Conservation (phyloP, 2,113 vertebrate genomes). For the Leucoraja erinaceus region DNA sequence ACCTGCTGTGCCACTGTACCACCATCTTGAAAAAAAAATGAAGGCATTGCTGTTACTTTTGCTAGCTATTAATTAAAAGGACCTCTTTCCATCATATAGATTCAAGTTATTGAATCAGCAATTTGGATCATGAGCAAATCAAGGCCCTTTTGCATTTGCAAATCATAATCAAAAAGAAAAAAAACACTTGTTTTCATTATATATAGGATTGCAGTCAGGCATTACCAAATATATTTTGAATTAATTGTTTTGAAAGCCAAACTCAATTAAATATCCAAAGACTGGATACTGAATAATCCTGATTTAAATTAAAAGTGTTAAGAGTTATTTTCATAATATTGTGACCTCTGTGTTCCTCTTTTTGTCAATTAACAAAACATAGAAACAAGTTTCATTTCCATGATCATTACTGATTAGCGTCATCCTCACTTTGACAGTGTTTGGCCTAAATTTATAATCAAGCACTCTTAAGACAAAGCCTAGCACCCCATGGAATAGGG, state of each 20-base stretch:
- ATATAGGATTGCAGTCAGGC: neutral
- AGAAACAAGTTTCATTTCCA: neutral
- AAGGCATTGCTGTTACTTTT: neutral
- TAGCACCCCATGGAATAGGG: neutral
- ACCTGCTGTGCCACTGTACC: too few species aligned
- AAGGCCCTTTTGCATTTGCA: neutral
- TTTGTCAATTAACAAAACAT: neutral
- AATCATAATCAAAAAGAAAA: neutral
- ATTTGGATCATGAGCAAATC: neutral
- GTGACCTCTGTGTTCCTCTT: neutral
- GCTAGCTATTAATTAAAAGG: slow-evolving; percentile 3
- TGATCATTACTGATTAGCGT: neutral
- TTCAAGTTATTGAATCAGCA: neutral
- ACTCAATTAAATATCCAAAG: neutral
- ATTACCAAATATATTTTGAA: neutral
- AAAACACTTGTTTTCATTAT: neutral
- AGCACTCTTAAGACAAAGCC: neutral
- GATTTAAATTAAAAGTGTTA: neutral
- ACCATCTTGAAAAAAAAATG: too few species aligned
- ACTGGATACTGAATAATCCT: neutral
- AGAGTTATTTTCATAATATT: neutral
- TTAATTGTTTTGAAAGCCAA: neutral
- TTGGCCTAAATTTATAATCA: neutral
- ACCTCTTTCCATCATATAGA: neutral
- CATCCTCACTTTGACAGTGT: neutral